A percentile compares a stretch with the other conserved stretches of the same genome.
phyloP scores from a whole-genome alignment of 2,888 invertebrate species.

The Miltochrista miniata region DNA sequence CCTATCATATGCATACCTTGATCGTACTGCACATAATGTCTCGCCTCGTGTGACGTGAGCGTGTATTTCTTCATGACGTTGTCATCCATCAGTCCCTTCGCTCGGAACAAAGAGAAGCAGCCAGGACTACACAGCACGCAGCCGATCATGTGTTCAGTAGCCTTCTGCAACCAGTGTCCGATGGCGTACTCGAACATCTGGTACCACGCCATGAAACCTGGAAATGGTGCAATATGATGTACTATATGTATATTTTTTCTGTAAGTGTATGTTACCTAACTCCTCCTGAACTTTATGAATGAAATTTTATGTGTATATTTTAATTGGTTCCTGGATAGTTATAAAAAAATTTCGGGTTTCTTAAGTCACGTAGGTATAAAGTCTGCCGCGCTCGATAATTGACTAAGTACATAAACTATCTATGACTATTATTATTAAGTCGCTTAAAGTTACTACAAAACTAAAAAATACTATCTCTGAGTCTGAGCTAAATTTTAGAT shows the following conservation, averaged over 20 bases:
- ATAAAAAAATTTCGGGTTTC: too few species aligned
- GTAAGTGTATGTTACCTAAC: too few species aligned
- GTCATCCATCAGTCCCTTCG: slow-evolving; percentile 94
- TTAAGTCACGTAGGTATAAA: too few species aligned
- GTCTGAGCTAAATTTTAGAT: too few species aligned
- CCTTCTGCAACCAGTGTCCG: slow-evolving; percentile 96
- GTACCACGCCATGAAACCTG: slow-evolving; percentile 93
- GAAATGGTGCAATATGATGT: background rate
- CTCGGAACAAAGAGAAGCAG: slow-evolving; percentile 95
- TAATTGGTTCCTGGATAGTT: too few species aligned
- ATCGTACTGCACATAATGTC: slow-evolving; percentile 96
- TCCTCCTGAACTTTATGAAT: too few species aligned
- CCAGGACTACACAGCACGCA: slow-evolving; percentile 96
- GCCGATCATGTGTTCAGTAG: slow-evolving; percentile 95
- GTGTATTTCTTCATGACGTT: slow-evolving; percentile 96
- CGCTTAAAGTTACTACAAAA: too few species aligned
- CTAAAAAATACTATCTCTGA: too few species aligned
- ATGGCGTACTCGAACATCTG: slow-evolving; percentile 96
- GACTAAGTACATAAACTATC: too few species aligned
- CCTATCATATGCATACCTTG: slow-evolving; percentile 83
- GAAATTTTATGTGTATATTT: too few species aligned
- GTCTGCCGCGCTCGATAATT: too few species aligned
- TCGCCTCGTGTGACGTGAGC: slow-evolving; percentile 88
- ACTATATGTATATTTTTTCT: background rate
- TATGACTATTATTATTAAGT: too few species aligned